Percentiles rank a stretch among this genome's conserved stretches.
Conservation (phyloP, 2,113 vertebrate species). For the Sturnira hondurensis region DNA sequence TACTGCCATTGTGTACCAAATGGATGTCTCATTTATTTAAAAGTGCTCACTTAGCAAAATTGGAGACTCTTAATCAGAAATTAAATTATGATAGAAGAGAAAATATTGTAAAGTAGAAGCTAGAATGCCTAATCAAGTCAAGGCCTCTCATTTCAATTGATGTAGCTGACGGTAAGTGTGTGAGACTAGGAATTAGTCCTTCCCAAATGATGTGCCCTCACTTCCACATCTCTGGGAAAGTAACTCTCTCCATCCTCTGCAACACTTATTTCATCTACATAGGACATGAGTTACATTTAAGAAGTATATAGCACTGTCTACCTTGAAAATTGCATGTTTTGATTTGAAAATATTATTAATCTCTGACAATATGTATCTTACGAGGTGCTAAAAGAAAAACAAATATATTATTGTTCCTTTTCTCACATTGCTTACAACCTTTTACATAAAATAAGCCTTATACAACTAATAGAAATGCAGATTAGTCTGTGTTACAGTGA, state of each 20-base stretch:
- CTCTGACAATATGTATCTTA: background rate
- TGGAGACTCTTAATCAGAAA: conserved; percentile 23
- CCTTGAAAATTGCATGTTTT: background rate
- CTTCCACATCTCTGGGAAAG: background rate
- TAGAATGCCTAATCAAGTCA: background rate
- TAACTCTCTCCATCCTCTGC: background rate
- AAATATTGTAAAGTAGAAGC: background rate
- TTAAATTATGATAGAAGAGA: background rate
- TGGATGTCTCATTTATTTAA: conserved; percentile 40
- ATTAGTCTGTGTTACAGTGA: background rate
- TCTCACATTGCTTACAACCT: background rate
- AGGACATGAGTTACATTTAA: background rate
- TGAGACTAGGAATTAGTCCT: background rate
- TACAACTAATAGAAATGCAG: background rate
- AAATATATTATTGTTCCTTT: background rate
- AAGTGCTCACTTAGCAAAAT: background rate
- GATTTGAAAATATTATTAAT: background rate
- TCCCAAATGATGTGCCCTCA: background rate
- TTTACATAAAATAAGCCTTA: background rate
- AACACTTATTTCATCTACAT: background rate
- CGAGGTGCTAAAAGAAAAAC: background rate
- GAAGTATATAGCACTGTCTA: background rate
- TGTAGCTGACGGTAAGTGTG: background rate
- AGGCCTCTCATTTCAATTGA: background rate
- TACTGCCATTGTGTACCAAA: conserved; percentile 54